These are phyloP conservation scores for Crotalus helleri DNA, from an alignment of 2,113 vertebrate species.

Conservation along the genomic window DNA sequence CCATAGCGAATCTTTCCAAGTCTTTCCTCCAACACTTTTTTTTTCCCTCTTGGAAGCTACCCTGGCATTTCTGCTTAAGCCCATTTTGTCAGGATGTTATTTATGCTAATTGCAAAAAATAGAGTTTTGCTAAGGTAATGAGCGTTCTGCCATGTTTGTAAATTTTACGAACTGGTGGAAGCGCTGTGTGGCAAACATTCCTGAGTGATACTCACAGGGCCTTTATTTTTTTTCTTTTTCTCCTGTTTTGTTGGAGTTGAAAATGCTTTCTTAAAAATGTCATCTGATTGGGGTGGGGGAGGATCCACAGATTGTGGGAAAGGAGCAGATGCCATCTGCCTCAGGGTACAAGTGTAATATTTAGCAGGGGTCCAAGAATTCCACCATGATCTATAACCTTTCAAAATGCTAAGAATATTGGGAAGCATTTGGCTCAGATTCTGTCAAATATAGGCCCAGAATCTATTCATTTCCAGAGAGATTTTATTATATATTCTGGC, in stretches of 20 bases:
- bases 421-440: not conserved
- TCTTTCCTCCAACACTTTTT: constrained; percentile 6
- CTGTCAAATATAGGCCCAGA: not conserved
- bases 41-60: not conserved
- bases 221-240: not conserved
- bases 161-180: not conserved
- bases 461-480: not conserved
- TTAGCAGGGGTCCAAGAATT: not conserved
- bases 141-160: not conserved
- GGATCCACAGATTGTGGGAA: not conserved
- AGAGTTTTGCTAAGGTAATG: not conserved
- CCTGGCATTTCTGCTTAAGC: not conserved
- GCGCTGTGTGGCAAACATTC: not conserved
- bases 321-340: not conserved
- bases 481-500: not conserved
- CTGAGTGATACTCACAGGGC: not conserved
- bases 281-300: not conserved
- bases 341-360: not conserved
- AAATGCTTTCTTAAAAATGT: not conserved
- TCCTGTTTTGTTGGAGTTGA: not conserved
- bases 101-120: constrained; percentile 17
- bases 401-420: not conserved
- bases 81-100: constrained; percentile 12
- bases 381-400: not conserved
- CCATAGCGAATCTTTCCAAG: not conserved